Conservation (phyloP, 92 coral and sea anemone species). For the Blastomussa wellsi region DNA sequence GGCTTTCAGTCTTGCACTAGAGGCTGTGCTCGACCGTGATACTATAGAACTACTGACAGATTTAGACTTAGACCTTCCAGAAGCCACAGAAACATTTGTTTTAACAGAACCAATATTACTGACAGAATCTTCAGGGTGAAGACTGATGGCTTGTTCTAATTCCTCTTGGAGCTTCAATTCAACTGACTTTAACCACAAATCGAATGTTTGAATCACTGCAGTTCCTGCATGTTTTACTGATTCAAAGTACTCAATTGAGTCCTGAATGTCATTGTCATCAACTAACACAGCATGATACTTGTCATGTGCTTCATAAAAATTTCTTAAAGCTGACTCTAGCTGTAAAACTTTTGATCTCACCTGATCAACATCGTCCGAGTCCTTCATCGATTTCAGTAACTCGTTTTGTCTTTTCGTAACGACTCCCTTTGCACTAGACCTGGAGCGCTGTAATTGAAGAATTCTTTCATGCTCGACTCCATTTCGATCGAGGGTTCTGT, state of each 20-base stretch:
- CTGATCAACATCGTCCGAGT: slow-evolving; percentile 33
- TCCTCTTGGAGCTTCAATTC: slow-evolving; percentile 22
- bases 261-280: slow-evolving; percentile 14
- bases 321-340: slow-evolving; percentile 26
- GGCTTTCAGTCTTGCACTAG: slow-evolving; percentile 27
- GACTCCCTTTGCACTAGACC: slow-evolving; percentile 27
- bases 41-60: slow-evolving; percentile 11
- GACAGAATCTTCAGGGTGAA: slow-evolving; percentile 21
- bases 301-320: slow-evolving; percentile 39
- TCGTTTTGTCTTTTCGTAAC: slow-evolving; percentile 28
- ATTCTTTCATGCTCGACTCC: slow-evolving; percentile 38
- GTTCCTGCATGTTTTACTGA: slow-evolving; percentile 14
- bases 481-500: not conserved
- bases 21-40: slow-evolving; percentile 25
- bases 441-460: slow-evolving; percentile 23
- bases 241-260: slow-evolving; percentile 16
- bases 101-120: slow-evolving; percentile 23
- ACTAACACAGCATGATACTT: slow-evolving; percentile 31
- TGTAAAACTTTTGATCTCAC: slow-evolving; percentile 29
- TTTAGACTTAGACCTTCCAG: slow-evolving; percentile 19
- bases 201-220: slow-evolving; percentile 1
- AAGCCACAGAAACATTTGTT: not conserved
- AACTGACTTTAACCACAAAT: slow-evolving; percentile 6
- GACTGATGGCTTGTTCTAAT: slow-evolving; percentile 20
- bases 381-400: slow-evolving; percentile 36